Base-by-base conservation (phyloP, 2,888 invertebrate genomes). In the Tuberolachnus salignus region DNA sequence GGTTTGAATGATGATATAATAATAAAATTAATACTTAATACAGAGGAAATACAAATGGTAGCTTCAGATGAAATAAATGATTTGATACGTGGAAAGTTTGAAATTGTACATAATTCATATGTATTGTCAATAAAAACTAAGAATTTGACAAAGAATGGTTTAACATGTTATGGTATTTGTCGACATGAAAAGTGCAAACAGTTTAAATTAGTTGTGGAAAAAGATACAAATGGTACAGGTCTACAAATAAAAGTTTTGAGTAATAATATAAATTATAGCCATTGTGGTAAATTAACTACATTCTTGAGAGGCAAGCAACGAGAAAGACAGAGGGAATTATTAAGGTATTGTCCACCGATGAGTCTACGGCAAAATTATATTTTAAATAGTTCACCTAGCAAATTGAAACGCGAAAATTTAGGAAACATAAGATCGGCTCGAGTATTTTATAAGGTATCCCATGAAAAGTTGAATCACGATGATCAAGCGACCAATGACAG, bases 101-200 rank as follows among this genome's bases (percentile, higher is more conserved):
- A 66, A 66, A 66, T 16, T 49, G 66, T 66, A 14, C 23, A 66
- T 49, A 66, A 23, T 23, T 66, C 49, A 14, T 66, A 46, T 26
- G 21, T 49, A 8, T 49, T 64, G 14, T 11, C 46, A 0, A 44
- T 44, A 0, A 64, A 64, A 13, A 44, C 10, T 64, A 64, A 46
- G 44, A 63, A 63, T 42, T n/a, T 42, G 11, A 19, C 34, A 1
- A 19, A n/a, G 3, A 63, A 42, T 10, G 42, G 34, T 61, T 34
- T 63, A 19, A 44, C 19, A 3, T 63, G 19, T 44, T 63, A 63
- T 44, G 63, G 63, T 14, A 14, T 63, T 63, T 63, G 63, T 63
- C 10, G 63, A 19, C 63, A 63, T 63, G 19, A 44, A 44, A 10
- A 19, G 1, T 63, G 63, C 10, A 63, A 63, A 13, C 42, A 63